Evolutionary conservation across 2,113 vertebrate species (phyloP), one percentile per base, ranked within the genome.

Genomic region (Lathamus discolor): DNA sequence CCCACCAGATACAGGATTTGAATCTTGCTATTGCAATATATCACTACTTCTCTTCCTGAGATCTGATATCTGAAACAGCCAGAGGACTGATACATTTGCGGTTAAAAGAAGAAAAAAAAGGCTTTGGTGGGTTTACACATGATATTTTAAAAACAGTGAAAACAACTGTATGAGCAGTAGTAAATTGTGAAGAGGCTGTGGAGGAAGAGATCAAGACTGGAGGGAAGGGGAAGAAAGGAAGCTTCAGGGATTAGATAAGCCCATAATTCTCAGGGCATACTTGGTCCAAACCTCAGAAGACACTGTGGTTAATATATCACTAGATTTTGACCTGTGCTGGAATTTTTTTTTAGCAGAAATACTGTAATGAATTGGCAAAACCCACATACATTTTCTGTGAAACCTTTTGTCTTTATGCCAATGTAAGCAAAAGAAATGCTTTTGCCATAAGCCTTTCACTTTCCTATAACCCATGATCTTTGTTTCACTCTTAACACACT

Each of bases 381-480:
- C 2, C 6, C 17, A 37, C 31, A 35, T 29, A 52, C 0, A 0
- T 90, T 86, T 96, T 84, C 61, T 88, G 70, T 77, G 68, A 95
- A 94, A 78, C 48, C n/a, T 90, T 88, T 90, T 96, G 95, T 90
- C 69, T 78, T 90, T 75, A 63, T 86, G 88, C 88, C 96, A 96
- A 9, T 33, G 17, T 94, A 96, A 96, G 79, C 90, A 93, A 92
- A 79, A 80, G 33, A 93, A 92, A 96, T 86, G 64, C 43, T 90
- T 96, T 96, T 96, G 86, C 88, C 68, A 92, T 75, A 75, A 94
- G 64, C 48, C 35, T 78, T 80, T 83, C 67, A 61, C 52, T 90
- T 95, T 93, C 64, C 59, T 90, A 51, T 67, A 95, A 77, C 43
- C 49, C 49, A 14, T 55, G 64, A 46, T 94, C 2, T 7, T 54